phyloP scores from a whole-genome alignment of 2,797 vertebrate species.

The Propithecus perrieri region DNA sequence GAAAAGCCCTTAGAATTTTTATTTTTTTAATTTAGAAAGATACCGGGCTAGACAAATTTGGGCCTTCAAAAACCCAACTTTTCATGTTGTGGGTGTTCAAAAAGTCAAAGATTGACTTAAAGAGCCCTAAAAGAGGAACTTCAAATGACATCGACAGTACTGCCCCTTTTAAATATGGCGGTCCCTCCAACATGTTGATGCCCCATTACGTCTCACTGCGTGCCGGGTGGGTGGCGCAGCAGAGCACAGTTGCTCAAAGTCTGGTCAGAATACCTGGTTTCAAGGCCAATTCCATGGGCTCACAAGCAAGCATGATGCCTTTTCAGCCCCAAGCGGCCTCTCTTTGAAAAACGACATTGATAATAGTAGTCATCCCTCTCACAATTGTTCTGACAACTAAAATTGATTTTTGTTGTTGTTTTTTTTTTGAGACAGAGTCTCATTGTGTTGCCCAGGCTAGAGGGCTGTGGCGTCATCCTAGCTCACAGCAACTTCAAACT shows the following conservation, averaged over 20 bases:
- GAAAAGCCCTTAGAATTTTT: not conserved
- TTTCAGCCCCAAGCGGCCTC: not conserved
- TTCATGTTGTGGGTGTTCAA: no score
- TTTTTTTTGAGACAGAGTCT: no score
- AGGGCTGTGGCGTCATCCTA: no score
- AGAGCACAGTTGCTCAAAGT: not conserved
- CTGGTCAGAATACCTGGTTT: not conserved
- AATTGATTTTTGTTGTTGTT: not conserved
- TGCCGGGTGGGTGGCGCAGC: not conserved
- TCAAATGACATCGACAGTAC: no score
- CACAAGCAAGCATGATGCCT: no score
- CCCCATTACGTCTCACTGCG: not conserved
- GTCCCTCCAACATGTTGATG: no score
- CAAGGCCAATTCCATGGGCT: not conserved
- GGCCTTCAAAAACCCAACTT: no score
- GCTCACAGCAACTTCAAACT: no score
- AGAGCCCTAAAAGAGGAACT: no score
- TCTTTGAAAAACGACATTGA: not conserved
- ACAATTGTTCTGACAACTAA: no score
- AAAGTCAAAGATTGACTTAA: no score
- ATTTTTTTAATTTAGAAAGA: not conserved
- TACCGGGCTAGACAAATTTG: not conserved
- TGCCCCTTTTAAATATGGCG: not conserved
- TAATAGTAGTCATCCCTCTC: not conserved
- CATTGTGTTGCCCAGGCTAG: no score